Evolutionary conservation across 2,888 invertebrate species (phyloP).

Genomic region (Villa cingulata): DNA sequence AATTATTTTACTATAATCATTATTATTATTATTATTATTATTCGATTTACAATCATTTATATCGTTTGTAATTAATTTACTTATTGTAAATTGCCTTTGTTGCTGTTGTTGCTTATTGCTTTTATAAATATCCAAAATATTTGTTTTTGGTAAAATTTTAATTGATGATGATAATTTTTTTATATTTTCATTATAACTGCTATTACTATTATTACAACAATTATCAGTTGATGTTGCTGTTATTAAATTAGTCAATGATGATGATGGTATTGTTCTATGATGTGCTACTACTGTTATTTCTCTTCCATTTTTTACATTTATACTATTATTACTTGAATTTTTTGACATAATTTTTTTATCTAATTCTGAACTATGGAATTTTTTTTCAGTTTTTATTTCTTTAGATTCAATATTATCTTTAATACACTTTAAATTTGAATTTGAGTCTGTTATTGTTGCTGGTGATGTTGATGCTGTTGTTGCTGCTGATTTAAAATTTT

Average conservation of each 20-base stretch:
- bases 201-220: background rate
- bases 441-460: background rate
- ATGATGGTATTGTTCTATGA: too few species aligned
- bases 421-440: too few species aligned
- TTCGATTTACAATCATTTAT: background rate
- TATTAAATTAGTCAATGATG: too few species aligned
- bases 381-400: too few species aligned
- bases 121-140: conserved; percentile 1
- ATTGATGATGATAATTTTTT: conserved; percentile 8
- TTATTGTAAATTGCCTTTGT: conserved; percentile 1
- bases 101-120: background rate
- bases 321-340: too few species aligned
- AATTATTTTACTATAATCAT: background rate
- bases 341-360: background rate
- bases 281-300: too few species aligned
- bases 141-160: background rate
- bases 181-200: background rate
- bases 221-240: background rate
- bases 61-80: background rate
- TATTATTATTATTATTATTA: background rate
- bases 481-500: background rate
- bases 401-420: too few species aligned
- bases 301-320: too few species aligned
- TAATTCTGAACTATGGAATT: background rate
- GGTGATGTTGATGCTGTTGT: background rate